phyloP scores from a whole-genome alignment of 2,797 vertebrate genomes.

The Anableps anableps region DNA sequence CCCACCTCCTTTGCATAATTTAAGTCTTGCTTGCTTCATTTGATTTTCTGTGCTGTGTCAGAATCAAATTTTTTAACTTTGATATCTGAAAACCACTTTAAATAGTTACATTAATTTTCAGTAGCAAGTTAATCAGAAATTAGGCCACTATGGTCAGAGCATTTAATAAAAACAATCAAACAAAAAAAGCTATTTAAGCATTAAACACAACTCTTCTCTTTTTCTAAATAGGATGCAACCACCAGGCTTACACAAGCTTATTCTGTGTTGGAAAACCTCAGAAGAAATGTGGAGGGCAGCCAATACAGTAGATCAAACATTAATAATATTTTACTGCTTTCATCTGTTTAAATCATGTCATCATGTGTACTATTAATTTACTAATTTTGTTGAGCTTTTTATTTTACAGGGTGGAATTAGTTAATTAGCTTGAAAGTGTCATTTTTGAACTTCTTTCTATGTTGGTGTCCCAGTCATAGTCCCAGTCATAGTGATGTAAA shows the following conservation, averaged over 20 bases:
- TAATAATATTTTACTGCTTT: neutral
- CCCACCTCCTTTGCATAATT: conserved; percentile 28
- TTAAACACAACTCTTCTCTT: neutral
- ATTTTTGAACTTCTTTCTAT: neutral
- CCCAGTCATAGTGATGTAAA: too few relatives aligned
- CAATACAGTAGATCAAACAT: neutral
- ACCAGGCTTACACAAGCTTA: neutral
- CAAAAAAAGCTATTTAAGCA: neutral
- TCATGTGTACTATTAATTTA: neutral
- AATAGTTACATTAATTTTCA: neutral
- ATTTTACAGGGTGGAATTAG: neutral
- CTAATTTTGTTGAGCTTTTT: neutral
- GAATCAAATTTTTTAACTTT: conserved; percentile 6
- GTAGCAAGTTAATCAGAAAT: neutral
- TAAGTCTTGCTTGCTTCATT: conserved; percentile 16
- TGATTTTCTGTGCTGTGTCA: conserved; percentile 4
- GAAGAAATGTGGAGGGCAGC: neutral
- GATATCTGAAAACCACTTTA: neutral
- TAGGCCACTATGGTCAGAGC: neutral
- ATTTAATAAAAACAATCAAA: neutral
- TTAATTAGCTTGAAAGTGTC: neutral
- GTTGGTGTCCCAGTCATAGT: too few relatives aligned
- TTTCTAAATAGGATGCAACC: neutral
- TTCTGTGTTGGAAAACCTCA: neutral
- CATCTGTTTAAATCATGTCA: neutral